A percentile compares a stretch with the other conserved stretches of the same genome.
phyloP scores from a whole-genome alignment of 2,888 invertebrate species.

The Plagodis dolabraria region DNA sequence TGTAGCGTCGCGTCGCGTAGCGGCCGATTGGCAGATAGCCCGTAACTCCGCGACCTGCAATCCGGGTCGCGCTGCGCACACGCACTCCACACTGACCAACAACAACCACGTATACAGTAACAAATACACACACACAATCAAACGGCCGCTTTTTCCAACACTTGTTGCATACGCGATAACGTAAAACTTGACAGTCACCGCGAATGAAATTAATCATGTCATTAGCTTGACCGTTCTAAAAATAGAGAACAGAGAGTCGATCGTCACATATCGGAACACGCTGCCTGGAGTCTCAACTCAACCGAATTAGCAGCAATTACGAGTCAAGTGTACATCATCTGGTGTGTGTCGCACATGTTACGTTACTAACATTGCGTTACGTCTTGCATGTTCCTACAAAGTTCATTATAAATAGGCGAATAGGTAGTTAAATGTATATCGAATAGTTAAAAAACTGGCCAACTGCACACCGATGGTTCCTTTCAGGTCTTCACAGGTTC shows the following conservation, averaged over 20 bases:
- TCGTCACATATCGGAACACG: neutral
- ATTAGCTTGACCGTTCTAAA: conserved; percentile 23
- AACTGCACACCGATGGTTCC: no score
- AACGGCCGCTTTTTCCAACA: neutral
- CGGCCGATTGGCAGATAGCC: conserved; percentile 7
- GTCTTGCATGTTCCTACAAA: no score
- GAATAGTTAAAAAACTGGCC: no score
- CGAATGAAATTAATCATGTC: conserved; percentile 15
- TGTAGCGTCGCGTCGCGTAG: neutral
- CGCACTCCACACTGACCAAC: neutral
- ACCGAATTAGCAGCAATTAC: conserved; percentile 6
- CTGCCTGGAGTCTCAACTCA: neutral
- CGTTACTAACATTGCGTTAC: neutral
- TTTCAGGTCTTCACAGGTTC: no score
- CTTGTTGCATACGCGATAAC: conserved; percentile 15
- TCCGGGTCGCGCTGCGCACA: conserved; percentile 2
- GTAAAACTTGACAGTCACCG: conserved; percentile 19
- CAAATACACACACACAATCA: neutral
- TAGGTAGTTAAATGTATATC: no score
- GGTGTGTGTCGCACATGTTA: conserved; percentile 6
- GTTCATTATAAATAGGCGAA: no score
- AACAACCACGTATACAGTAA: neutral
- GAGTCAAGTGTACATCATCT: conserved; percentile 18
- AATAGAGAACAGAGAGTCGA: conserved; percentile 4
- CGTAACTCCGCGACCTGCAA: conserved; percentile 1